phyloP scores from a whole-genome alignment of 2,888 invertebrate genomes.

The Pasiphila rectangulata region DNA sequence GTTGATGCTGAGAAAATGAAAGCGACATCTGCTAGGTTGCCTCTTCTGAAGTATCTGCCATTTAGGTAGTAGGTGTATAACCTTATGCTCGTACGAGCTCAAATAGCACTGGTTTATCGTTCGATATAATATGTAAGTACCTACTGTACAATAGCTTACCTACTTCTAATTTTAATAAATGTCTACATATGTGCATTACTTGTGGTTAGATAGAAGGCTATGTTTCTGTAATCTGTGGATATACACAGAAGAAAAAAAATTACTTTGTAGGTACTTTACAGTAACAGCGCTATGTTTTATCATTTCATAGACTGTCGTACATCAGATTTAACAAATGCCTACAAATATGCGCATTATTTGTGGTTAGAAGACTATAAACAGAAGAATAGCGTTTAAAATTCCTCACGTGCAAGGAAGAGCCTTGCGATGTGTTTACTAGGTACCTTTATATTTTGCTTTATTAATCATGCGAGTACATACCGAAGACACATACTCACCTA shows the following conservation, averaged over 20 bases:
- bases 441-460: slow-evolving; percentile 1
- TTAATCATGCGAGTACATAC: slow-evolving; percentile 32
- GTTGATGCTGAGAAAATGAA: slow-evolving; percentile 29
- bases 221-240: too few species aligned
- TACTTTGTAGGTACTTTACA: too few species aligned
- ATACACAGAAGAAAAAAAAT: too few species aligned
- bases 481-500: slow-evolving; percentile 7
- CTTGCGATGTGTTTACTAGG: slow-evolving; percentile 21
- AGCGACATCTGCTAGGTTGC: slow-evolving; percentile 24
- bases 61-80: not conserved
- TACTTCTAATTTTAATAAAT: too few species aligned
- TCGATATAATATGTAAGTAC: too few species aligned
- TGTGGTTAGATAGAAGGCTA: too few species aligned
- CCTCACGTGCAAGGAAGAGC: slow-evolving; percentile 22
- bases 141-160: too few species aligned
- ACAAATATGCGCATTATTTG: not conserved
- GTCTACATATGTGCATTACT: too few species aligned
- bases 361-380: not conserved
- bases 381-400: slow-evolving; percentile 3
- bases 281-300: too few species aligned
- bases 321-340: not conserved
- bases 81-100: not conserved
- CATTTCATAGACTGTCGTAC: too few species aligned
- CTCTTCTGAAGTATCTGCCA: slow-evolving; percentile 1
- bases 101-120: not conserved